Evolutionary conservation across 2,113 vertebrate genomes (phyloP).

Genomic region (Pseudolaguvia tuberculata): DNA sequence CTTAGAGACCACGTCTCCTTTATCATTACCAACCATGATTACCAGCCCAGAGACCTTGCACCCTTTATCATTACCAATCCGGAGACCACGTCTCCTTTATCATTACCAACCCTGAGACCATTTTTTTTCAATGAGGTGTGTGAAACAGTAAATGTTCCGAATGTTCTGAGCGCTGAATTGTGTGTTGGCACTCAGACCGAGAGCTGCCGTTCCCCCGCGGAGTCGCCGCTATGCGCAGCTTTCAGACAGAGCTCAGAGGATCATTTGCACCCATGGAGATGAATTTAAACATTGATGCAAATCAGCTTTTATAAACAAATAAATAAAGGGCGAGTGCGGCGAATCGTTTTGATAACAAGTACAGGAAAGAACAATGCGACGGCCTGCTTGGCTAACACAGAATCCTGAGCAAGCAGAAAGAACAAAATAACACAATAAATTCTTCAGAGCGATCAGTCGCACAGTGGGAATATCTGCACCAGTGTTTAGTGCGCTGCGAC

Average conservation of each 20-base stretch:
- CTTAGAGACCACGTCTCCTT: too few relatives aligned
- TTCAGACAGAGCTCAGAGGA: constrained; percentile 28
- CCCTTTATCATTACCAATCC: too few relatives aligned
- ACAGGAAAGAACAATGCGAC: neutral
- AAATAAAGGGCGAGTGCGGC: constrained; percentile 14
- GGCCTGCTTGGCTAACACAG: neutral
- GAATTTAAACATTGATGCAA: constrained; percentile 31
- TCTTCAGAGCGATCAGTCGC: constrained; percentile 5
- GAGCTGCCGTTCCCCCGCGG: constrained; percentile 28
- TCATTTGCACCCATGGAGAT: constrained; percentile 37
- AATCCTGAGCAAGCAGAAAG: constrained; percentile 9
- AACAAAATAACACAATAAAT: neutral
- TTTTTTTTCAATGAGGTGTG: neutral
- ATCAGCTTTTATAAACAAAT: constrained; percentile 36
- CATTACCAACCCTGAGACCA: too few relatives aligned
- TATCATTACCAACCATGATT: too few relatives aligned
- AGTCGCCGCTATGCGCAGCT: constrained; percentile 25
- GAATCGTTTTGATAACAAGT: constrained; percentile 18
- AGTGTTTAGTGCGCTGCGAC: constrained; percentile 1
- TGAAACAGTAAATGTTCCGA: neutral
- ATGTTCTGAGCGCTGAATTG: constrained; percentile 31
- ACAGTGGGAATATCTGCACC: constrained; percentile 5
- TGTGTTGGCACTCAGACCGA: constrained; percentile 32
- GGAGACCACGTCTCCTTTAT: too few relatives aligned
- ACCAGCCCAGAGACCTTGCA: too few relatives aligned